A percentile compares a stretch with the other conserved stretches of the same genome.
These are phyloP conservation scores for Sarcophilus harrisii DNA, from an alignment of 2,797 vertebrate genomes.

Conservation along the genomic window DNA sequence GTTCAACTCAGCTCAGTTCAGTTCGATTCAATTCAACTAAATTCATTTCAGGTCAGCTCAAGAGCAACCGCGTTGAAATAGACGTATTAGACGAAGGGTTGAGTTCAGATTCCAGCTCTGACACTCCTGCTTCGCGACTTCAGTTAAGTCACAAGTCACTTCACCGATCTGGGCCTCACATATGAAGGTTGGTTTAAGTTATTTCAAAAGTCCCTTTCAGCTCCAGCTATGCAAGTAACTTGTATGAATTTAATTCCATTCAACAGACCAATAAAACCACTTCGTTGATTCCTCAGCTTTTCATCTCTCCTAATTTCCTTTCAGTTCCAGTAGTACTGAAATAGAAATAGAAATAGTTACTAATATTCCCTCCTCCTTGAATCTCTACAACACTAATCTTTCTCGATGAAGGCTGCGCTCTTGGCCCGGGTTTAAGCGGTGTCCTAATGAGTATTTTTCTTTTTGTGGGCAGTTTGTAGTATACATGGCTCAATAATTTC, in stretches of 20 bases:
- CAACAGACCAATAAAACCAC: not conserved
- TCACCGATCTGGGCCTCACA: not conserved
- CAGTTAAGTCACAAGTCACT: not conserved
- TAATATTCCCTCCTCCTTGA: not conserved
- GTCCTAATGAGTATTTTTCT: not conserved
- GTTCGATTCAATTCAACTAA: not conserved
- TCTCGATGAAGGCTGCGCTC: not conserved
- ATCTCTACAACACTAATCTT: not conserved
- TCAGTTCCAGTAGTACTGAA: not conserved
- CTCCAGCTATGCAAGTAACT: not conserved
- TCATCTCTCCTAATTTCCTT: not conserved
- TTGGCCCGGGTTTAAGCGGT: not conserved
- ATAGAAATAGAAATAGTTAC: not conserved
- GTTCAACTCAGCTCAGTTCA: not conserved
- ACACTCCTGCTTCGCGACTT: not conserved
- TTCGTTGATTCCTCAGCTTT: not conserved
- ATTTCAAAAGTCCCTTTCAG: not conserved
- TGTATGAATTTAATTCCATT: not conserved
- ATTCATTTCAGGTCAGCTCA: not conserved
- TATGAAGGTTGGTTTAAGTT: not conserved
- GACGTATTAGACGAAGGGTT: not conserved
- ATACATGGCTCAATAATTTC: slow-evolving; percentile 68
- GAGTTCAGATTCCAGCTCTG: not conserved
- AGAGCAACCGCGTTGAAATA: not conserved
- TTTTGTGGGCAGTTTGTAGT: slow-evolving; percentile 55